phyloP scores from a whole-genome alignment of 2,888 invertebrate species.

The Meandrusa payeni region DNA sequence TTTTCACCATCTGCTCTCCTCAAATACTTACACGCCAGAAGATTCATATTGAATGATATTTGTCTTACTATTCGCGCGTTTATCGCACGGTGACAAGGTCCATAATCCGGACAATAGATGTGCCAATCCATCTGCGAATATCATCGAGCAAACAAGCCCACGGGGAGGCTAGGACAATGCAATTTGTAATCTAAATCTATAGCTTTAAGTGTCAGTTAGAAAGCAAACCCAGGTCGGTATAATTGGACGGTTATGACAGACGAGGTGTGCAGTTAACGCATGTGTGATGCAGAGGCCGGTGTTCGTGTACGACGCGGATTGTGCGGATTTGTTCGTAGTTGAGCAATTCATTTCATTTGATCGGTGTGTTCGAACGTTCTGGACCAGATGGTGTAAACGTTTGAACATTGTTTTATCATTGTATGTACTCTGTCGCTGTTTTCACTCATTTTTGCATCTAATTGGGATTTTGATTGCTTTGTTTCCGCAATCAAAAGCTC shows the following conservation, averaged over 20 bases:
- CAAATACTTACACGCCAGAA: slow-evolving; percentile 11
- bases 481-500: too few species aligned
- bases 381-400: slow-evolving; percentile 9
- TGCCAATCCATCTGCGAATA: slow-evolving; percentile 27
- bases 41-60: slow-evolving; percentile 13
- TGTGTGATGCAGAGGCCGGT: slow-evolving; percentile 7
- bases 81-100: slow-evolving; percentile 10
- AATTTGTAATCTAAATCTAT: slow-evolving; percentile 17
- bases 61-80: slow-evolving; percentile 6
- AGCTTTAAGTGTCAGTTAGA: slow-evolving; percentile 5
- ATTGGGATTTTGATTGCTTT: too few species aligned
- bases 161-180: slow-evolving; percentile 20
- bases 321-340: slow-evolving; percentile 1
- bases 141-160: slow-evolving; percentile 30
- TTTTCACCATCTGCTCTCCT: slow-evolving; percentile 18
- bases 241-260: slow-evolving; percentile 23
- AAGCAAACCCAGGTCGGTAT: slow-evolving; percentile 3
- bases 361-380: slow-evolving; percentile 9
- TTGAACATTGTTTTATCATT: slow-evolving; percentile 17
- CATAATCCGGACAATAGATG: slow-evolving; percentile 23
- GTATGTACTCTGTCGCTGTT: slow-evolving; percentile 4
- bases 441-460: slow-evolving; percentile 13
- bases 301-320: background rate
- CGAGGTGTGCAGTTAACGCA: slow-evolving; percentile 17
- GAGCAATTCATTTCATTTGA: slow-evolving; percentile 14